phyloP scores from a whole-genome alignment of 1,140 invertebrate genomes.

The Drosophila orena region DNA sequence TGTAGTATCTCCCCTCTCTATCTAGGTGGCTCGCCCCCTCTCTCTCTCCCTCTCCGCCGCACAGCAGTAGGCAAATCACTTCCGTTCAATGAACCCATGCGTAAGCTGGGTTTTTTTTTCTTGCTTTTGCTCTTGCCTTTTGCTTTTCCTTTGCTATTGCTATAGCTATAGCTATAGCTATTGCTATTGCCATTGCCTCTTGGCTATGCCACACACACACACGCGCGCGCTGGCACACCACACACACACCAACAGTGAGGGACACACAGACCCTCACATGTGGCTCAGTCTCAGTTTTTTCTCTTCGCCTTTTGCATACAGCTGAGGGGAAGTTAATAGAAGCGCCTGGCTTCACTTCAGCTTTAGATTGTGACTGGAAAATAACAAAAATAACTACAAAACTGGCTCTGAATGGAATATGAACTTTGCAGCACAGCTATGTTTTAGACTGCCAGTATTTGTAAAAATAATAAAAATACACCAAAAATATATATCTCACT shows the following conservation, averaged over 20 bases:
- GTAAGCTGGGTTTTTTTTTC: constrained; percentile 72
- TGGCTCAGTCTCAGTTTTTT: constrained; percentile 31
- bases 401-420: too few relatives aligned
- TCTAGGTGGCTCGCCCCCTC: not conserved
- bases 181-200: constrained; percentile 48
- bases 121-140: constrained; percentile 29
- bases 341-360: not conserved
- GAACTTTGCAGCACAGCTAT: too few relatives aligned
- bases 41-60: constrained; percentile 8
- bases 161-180: constrained; percentile 29
- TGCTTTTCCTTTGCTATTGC: constrained; percentile 36
- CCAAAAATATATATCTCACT: too few relatives aligned
- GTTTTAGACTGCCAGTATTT: too few relatives aligned
- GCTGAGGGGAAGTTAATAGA: constrained; percentile 8
- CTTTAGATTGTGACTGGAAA: too few relatives aligned
- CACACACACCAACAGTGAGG: constrained; percentile 5
- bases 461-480: too few relatives aligned
- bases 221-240: constrained; percentile 7
- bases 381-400: too few relatives aligned
- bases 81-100: constrained; percentile 83
- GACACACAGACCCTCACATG: constrained; percentile 32
- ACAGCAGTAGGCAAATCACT: constrained; percentile 77
- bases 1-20: constrained; percentile 18
- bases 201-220: constrained; percentile 49
- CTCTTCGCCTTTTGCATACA: constrained; percentile 30